Base-by-base conservation (phyloP, 2,888 invertebrate genomes). In the Patella ulyssiponensis region DNA sequence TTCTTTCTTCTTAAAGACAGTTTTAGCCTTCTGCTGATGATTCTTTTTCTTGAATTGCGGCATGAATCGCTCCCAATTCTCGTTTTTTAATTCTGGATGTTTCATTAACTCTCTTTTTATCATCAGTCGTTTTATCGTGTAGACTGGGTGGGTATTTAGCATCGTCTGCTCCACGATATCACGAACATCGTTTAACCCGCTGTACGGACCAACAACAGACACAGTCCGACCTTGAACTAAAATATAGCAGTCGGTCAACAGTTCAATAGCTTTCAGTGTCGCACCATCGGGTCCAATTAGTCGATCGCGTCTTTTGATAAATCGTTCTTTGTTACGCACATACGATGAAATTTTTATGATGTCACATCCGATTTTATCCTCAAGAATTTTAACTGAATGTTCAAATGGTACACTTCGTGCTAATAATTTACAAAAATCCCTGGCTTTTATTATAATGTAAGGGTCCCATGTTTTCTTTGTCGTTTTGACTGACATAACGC, bases 131-230 rank as follows among this genome's bases (percentile, higher is more conserved):
- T 93, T 93, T 58, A 99, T 98, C 89, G 98, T 98, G 90, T 98
- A 99, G 91, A 99, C 97, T 1, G 99, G 99, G 93, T 99, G 99
- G 77, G 99, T 94, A 92, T 99, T 99, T 90, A 96, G 97, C 98
- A 99, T 98, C 0, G 98, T 98, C 86, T 99, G 99, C 89, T 96
- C 95, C 1, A 97, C 96, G 87, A 99, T 96, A 86, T 96, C 95
- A 77, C 98, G 84, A 85, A 93, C 93, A 82, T 93, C 92, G 83
- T 92, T 92, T 53, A 94, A 84, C 12, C 99, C 99, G 92, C 95
- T 96, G 89, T 98, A 96, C 2, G 99, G 98, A 0, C 99, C 99
- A n/a, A 99, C 93, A 0, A 97, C 96, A 17, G 99, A 94, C 0
- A 99, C 99, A 14, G 99, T 99, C 89, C 97, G 97, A 5, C 99